Percentiles rank a stretch among this genome's conserved stretches.
Evolutionary conservation across 2,797 vertebrate genomes (phyloP).

Genomic region (Pangasius macronema): DNA sequence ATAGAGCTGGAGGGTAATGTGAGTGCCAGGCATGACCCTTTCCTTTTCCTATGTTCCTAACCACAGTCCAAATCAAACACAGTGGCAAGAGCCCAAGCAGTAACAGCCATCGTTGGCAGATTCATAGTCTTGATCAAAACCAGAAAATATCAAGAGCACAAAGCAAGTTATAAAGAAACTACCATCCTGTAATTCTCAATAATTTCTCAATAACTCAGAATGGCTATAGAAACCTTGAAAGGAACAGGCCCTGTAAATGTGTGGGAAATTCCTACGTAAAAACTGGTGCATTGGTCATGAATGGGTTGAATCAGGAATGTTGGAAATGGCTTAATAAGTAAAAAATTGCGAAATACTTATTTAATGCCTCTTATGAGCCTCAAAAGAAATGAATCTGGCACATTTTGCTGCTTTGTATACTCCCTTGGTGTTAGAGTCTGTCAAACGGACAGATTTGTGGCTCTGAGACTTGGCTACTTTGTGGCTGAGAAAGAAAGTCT

Average conservation of each 20-base stretch:
- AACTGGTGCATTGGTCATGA: not conserved
- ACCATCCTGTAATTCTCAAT: not conserved
- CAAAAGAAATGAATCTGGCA: not conserved
- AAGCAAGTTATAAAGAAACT: not conserved
- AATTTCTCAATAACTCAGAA: not conserved
- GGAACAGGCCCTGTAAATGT: not conserved
- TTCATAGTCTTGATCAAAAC: not conserved
- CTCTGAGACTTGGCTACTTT: constrained; percentile 7
- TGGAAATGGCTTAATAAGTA: not conserved
- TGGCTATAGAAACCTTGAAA: not conserved
- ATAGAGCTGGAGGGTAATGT: not conserved
- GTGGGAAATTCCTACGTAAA: not conserved
- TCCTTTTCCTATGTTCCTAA: not conserved
- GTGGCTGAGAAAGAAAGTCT: constrained; percentile 15
- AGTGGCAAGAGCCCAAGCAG: not conserved
- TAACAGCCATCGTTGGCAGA: not conserved
- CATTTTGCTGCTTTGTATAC: constrained; percentile 11
- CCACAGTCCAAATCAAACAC: constrained; percentile 8
- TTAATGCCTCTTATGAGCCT: not conserved
- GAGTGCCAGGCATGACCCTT: not conserved
- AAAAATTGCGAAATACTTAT: not conserved
- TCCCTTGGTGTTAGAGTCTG: not conserved
- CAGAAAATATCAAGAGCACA: not conserved
- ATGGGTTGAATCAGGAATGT: not conserved
- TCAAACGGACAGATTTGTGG: constrained; percentile 22